These are phyloP conservation scores for Adrianichthys oophorus DNA, from an alignment of 2,797 vertebrate species.

Conservation along the genomic window DNA sequence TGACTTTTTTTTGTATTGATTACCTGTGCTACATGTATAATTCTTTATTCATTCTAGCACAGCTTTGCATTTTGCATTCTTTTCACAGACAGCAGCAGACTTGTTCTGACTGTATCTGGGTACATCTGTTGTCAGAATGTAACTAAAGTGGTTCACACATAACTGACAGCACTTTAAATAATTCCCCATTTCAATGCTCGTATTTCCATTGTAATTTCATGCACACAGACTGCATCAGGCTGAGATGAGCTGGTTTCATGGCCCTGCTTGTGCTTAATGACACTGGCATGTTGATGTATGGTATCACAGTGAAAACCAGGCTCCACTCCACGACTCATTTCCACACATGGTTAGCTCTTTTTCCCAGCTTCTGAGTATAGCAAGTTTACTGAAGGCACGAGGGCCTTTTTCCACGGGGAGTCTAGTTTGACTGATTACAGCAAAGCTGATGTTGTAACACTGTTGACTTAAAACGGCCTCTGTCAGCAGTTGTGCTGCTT, in stretches of 20 bases:
- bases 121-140: neutral
- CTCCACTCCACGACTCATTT: slow-evolving; percentile 66
- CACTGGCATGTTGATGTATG: slow-evolving; percentile 70
- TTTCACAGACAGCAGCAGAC: neutral
- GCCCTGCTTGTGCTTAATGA: slow-evolving; percentile 63
- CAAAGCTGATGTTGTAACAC: slow-evolving; percentile 27
- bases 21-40: too few relatives aligned
- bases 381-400: slow-evolving; percentile 41
- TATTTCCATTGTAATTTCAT: slow-evolving; percentile 57
- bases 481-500: slow-evolving; percentile 9
- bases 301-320: slow-evolving; percentile 40
- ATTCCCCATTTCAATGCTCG: slow-evolving; percentile 18
- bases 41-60: too few relatives aligned
- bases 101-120: neutral
- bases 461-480: slow-evolving; percentile 10
- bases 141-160: slow-evolving; percentile 27
- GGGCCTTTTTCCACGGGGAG: slow-evolving; percentile 45
- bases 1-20: too few relatives aligned
- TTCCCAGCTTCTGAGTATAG: slow-evolving; percentile 39
- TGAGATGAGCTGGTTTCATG: slow-evolving; percentile 29
- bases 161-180: slow-evolving; percentile 45
- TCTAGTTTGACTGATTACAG: slow-evolving; percentile 45
- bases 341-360: slow-evolving; percentile 72
- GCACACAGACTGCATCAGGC: slow-evolving; percentile 25
- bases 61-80: neutral